Evolutionary conservation across 2,113 vertebrate species (phyloP).

Genomic region (Balaenoptera acutorostrata): DNA sequence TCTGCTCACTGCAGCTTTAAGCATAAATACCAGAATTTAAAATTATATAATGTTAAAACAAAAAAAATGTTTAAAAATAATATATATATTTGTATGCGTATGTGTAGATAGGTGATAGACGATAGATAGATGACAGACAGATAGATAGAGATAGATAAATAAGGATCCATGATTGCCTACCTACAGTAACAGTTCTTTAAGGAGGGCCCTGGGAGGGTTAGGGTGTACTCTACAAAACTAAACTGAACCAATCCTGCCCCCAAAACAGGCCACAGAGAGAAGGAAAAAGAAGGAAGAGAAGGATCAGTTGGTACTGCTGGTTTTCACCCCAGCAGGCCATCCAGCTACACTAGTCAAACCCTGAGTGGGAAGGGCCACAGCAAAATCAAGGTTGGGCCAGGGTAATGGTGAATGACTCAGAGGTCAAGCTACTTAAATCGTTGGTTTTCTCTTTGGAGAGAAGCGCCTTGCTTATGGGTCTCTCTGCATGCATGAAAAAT

Average conservation of each 20-base stretch:
- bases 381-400: not conserved
- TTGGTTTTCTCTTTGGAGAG: not conserved
- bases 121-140: not conserved
- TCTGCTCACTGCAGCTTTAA: not conserved
- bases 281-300: fast-evolving
- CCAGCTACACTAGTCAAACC: not conserved
- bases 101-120: not conserved
- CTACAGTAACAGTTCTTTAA: not conserved
- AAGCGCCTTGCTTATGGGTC: fast-evolving
- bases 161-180: not conserved
- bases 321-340: not conserved
- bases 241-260: not conserved
- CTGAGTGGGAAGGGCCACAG: not conserved
- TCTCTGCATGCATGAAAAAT: not conserved
- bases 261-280: not conserved
- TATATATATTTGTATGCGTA: not conserved
- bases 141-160: not conserved
- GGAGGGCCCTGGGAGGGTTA: not conserved
- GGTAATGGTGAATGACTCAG: not conserved
- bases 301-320: too few species aligned
- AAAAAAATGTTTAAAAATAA: not conserved
- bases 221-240: not conserved
- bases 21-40: not conserved
- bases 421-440: not conserved
- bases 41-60: not conserved